Conservation (phyloP, 2,113 vertebrate genomes). For the Danionella cerebrum region DNA sequence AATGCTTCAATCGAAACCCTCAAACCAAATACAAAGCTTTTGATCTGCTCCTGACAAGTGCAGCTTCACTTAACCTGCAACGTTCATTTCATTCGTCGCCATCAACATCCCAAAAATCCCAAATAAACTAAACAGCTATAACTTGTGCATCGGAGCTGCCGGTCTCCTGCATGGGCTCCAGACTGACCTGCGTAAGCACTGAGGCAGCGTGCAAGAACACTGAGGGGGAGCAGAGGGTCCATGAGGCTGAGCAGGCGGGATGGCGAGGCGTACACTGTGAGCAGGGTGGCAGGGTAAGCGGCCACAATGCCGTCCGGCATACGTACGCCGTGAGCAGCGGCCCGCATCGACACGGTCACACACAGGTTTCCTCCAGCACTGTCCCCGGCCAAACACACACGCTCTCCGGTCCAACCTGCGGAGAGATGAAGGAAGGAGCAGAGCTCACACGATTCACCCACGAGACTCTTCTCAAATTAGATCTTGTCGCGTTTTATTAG, state of each 20-base stretch:
- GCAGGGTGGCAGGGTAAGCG: constrained; percentile 78
- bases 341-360: constrained; percentile 75
- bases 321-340: constrained; percentile 73
- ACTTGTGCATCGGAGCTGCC: not conserved
- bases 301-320: constrained; percentile 81
- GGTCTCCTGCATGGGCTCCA: not conserved
- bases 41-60: constrained; percentile 1
- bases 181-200: constrained; percentile 77
- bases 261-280: constrained; percentile 77
- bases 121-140: not conserved
- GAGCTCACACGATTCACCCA: not conserved
- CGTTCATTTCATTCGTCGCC: constrained; percentile 16
- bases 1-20: not conserved
- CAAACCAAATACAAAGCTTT: constrained; percentile 4
- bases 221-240: constrained; percentile 84
- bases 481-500: not conserved
- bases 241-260: constrained; percentile 86
- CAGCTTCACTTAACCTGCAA: constrained; percentile 6
- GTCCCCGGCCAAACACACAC: constrained; percentile 81
- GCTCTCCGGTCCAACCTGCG: constrained; percentile 79
- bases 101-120: not conserved
- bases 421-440: not conserved
- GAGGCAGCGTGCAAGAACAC: constrained; percentile 81
- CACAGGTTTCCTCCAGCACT: constrained; percentile 85
- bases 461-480: not conserved